These are phyloP conservation scores for Campoplex nolae DNA, from an alignment of 2,888 invertebrate genomes.

Conservation along the genomic window DNA sequence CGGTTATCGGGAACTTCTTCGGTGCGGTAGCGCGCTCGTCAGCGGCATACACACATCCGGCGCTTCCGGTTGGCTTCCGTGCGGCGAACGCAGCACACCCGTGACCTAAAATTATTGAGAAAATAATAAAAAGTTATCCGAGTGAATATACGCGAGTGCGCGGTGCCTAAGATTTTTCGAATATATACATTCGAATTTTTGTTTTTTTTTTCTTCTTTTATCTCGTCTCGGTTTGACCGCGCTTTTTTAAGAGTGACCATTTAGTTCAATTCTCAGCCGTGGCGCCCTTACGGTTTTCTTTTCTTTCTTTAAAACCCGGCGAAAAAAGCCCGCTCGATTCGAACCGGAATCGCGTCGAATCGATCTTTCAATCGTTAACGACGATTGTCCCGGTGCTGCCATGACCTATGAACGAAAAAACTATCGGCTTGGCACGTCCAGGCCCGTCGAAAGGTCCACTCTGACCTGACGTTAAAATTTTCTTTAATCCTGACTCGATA, in stretches of 20 bases:
- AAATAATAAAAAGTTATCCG: not conserved
- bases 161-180: not conserved
- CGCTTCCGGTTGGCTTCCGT: conserved; percentile 66
- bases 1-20: conserved; percentile 43
- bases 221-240: not conserved
- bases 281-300: not conserved
- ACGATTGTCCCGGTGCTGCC: not conserved
- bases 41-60: conserved; percentile 38
- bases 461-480: conserved; percentile 32
- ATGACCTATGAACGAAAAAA: conserved; percentile 35
- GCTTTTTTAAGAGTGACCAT: not conserved
- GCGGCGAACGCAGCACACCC: not conserved
- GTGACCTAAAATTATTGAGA: not conserved
- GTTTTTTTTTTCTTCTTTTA: not conserved
- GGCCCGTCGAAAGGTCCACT: conserved; percentile 33
- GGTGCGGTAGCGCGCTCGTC: conserved; percentile 29
- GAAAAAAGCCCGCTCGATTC: not conserved
- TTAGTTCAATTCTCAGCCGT: not conserved
- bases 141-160: conserved; percentile 6
- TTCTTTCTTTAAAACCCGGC: not conserved
- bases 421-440: conserved; percentile 49
- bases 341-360: not conserved
- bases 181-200: not conserved
- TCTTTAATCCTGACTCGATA: not conserved
- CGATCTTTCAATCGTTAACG: not conserved